Evolutionary conservation across 2,888 invertebrate species (phyloP).

Genomic region (Schizaphis graminum): DNA sequence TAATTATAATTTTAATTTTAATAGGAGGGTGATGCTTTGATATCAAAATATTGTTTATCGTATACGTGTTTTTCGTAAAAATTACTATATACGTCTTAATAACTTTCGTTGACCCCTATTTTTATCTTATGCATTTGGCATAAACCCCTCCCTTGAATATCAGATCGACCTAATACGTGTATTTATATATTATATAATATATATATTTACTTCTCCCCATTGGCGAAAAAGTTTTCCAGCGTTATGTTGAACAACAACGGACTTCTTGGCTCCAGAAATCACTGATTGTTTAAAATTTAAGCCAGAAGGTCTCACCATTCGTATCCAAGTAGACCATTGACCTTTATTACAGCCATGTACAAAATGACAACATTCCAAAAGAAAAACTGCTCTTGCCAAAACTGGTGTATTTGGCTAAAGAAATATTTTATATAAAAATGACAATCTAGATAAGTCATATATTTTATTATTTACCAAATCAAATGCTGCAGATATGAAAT

Average conservation of each 20-base stretch:
- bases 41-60: too few species aligned
- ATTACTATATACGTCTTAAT: too few species aligned
- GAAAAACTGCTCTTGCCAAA: slow-evolving; percentile 89
- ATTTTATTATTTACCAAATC: slow-evolving; percentile 81
- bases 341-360: slow-evolving; percentile 98
- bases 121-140: too few species aligned
- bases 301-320: slow-evolving; percentile 82
- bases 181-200: not conserved
- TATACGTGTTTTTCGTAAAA: too few species aligned
- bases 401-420: slow-evolving; percentile 91
- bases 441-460: not conserved
- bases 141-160: too few species aligned
- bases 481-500: slow-evolving; percentile 91
- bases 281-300: slow-evolving; percentile 71
- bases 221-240: slow-evolving; percentile 98
- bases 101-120: too few species aligned
- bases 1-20: too few species aligned
- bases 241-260: slow-evolving; percentile 84
- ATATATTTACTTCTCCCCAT: slow-evolving; percentile 85
- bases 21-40: too few species aligned
- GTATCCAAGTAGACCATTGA: slow-evolving; percentile 99
- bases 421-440: not conserved
- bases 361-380: slow-evolving; percentile 95
- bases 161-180: not conserved
- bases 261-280: slow-evolving; percentile 76